These are phyloP conservation scores for Galendromus occidentalis DNA, from an alignment of 1,140 invertebrate genomes.

Conservation along the genomic window DNA sequence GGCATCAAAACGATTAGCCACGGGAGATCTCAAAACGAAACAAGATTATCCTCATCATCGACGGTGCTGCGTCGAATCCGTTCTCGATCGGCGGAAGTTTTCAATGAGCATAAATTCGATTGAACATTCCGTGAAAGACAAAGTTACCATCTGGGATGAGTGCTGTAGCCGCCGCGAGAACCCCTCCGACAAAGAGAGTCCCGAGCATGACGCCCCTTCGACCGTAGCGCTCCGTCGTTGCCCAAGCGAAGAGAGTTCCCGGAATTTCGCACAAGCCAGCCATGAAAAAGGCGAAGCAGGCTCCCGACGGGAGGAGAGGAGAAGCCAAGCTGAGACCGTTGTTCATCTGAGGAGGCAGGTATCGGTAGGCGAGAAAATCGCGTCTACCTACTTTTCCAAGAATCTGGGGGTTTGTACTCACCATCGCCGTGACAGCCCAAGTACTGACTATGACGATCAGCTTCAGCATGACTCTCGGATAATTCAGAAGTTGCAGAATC, in stretches of 20 bases:
- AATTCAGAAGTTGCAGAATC: too few relatives aligned
- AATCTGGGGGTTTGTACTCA: too few relatives aligned
- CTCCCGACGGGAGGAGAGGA: neutral
- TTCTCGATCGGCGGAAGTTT: too few relatives aligned
- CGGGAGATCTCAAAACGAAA: slow-evolving; percentile 18
- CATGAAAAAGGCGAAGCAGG: neutral
- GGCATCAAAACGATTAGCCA: slow-evolving; percentile 24
- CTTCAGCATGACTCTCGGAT: too few relatives aligned
- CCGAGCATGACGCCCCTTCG: neutral
- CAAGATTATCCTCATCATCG: neutral
- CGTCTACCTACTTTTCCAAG: too few relatives aligned
- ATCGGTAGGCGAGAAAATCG: too few relatives aligned
- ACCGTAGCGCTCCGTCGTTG: neutral
- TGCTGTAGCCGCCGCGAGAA: neutral
- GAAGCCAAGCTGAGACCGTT: neutral
- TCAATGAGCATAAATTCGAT: too few relatives aligned
- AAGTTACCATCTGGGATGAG: neutral
- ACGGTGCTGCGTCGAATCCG: too few relatives aligned
- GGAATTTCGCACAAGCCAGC: neutral
- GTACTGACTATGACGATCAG: too few relatives aligned
- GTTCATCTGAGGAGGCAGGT: neutral
- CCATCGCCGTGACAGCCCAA: too few relatives aligned
- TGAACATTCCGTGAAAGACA: too few relatives aligned
- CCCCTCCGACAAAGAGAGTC: neutral
- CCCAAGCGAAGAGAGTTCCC: neutral